Evolutionary conservation across 1,140 invertebrate species (phyloP).

Genomic region (Brachionus asplanchnoidis): DNA sequence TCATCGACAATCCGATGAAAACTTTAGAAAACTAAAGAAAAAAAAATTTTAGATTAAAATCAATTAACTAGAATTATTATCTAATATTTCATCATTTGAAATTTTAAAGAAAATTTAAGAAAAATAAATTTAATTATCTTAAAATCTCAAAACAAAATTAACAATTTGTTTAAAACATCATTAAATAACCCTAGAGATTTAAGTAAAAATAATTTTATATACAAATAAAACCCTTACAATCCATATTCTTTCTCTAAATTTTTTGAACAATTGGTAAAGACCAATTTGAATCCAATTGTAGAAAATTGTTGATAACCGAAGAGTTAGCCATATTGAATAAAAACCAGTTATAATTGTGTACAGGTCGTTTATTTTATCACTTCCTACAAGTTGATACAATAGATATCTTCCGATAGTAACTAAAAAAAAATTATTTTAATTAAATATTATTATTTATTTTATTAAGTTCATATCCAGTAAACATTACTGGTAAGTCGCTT

Average conservation of each 20-base stretch:
- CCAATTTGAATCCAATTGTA: conserved; percentile 82
- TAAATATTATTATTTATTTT: too few relatives aligned
- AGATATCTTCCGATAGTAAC: conserved; percentile 79
- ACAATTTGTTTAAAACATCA: background rate
- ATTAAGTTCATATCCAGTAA: too few relatives aligned
- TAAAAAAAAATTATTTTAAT: background rate
- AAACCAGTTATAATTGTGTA: conserved; percentile 90
- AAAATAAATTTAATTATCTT: background rate
- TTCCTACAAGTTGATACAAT: conserved; percentile 72
- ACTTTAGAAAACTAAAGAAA: conserved; percentile 57
- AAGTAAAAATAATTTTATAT: too few relatives aligned
- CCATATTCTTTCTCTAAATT: conserved; percentile 68
- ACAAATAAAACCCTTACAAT: conserved; percentile 49
- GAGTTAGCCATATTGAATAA: conserved; percentile 82
- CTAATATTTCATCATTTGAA: background rate
- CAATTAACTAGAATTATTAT: conserved; percentile 1
- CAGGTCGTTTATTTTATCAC: conserved; percentile 76
- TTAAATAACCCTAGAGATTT: too few relatives aligned
- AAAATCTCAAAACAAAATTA: background rate
- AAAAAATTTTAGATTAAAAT: background rate
- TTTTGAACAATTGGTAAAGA: conserved; percentile 67
- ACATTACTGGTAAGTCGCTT: too few relatives aligned
- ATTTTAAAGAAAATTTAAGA: background rate
- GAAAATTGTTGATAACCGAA: conserved; percentile 71
- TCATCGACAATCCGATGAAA: conserved; percentile 67